Percentiles rank a stretch among this genome's conserved stretches.
These are phyloP conservation scores for Heteronetta atricapilla DNA, from an alignment of 2,113 vertebrate species.

Conservation along the genomic window DNA sequence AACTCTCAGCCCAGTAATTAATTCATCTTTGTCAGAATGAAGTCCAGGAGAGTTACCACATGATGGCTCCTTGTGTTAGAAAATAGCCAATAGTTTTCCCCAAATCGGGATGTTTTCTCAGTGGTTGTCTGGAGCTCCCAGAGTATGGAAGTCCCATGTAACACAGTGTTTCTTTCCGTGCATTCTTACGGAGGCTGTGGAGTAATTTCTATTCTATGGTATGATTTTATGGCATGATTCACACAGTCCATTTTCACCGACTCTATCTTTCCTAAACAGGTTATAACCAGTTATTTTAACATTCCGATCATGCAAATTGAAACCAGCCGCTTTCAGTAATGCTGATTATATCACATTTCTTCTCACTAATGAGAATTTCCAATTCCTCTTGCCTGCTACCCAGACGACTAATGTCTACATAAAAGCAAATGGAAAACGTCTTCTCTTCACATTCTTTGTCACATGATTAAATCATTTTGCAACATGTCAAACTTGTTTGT, in stretches of 20 bases:
- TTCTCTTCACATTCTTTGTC: constrained; percentile 48
- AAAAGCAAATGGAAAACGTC: constrained; percentile 43
- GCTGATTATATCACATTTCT: constrained; percentile 63
- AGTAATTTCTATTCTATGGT: neutral
- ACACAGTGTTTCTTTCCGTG: neutral
- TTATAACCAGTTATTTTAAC: constrained; percentile 61
- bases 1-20: neutral
- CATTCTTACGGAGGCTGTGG: neutral
- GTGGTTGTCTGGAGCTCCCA: neutral
- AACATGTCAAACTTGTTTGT: constrained; percentile 34
- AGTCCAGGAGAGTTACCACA: neutral
- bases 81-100: neutral
- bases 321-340: constrained; percentile 58
- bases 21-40: constrained; percentile 3
- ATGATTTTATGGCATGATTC: constrained; percentile 2
- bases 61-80: neutral
- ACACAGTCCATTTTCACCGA: neutral
- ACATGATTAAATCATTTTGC: constrained; percentile 37
- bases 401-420: neutral
- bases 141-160: neutral
- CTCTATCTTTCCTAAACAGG: constrained; percentile 53
- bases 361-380: constrained; percentile 60
- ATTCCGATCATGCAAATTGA: constrained; percentile 34
- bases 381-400: constrained; percentile 42
- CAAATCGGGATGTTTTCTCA: neutral